Percentiles rank a stretch among this genome's conserved stretches.
Conservation (phyloP, 2,797 vertebrate genomes). For the Parotocinclus haroldoi region DNA sequence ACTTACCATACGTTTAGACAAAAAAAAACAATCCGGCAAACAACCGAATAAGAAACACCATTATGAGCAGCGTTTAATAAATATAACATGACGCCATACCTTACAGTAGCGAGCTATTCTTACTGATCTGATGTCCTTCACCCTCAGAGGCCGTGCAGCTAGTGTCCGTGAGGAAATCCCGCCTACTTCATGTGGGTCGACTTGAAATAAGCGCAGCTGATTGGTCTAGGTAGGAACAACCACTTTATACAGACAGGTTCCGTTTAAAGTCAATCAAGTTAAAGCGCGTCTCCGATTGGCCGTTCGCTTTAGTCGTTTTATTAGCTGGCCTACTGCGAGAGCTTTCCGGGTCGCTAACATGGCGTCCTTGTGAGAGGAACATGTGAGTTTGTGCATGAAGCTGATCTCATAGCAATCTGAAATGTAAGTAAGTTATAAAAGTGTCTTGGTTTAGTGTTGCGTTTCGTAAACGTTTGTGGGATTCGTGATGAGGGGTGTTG, state of each 20-base stretch:
- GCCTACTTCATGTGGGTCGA: neutral
- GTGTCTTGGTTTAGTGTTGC: no score
- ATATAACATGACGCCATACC: conserved; percentile 48
- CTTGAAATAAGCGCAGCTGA: rapidly evolving
- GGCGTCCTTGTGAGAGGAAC: conserved; percentile 61
- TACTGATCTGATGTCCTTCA: conserved; percentile 64
- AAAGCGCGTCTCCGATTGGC: conserved; percentile 53
- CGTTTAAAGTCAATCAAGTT: conserved; percentile 11
- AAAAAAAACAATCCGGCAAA: no score
- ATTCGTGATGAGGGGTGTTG: no score
- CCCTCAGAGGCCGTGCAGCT: conserved; percentile 54
- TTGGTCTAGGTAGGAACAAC: conserved; percentile 25
- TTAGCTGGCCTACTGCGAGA: neutral
- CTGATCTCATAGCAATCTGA: no score
- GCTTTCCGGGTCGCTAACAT: conserved; percentile 64
- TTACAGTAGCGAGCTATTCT: conserved; percentile 36
- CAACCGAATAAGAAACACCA: no score
- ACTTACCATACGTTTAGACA: no score
- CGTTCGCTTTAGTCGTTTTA: rapidly evolving
- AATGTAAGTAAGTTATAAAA: conserved; percentile 5
- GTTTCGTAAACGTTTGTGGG: no score
- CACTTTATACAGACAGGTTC: conserved; percentile 25
- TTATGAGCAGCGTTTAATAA: no score
- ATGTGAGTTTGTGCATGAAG: conserved; percentile 60
- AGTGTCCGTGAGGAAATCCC: conserved; percentile 59